phyloP scores from a whole-genome alignment of 2,888 invertebrate genomes.

The Drosophila peninsularis region DNA sequence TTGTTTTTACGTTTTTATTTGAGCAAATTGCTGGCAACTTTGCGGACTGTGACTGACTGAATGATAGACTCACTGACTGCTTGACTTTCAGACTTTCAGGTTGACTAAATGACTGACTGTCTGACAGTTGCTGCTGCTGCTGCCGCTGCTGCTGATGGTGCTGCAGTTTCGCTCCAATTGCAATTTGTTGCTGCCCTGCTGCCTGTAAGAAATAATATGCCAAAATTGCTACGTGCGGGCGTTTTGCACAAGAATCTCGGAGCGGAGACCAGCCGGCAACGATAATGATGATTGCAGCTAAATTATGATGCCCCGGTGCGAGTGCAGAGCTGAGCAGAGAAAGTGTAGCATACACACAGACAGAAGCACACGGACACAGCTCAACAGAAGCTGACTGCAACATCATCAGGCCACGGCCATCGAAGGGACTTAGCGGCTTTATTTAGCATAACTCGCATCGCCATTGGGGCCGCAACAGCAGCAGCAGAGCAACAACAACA shows the following conservation, averaged over 20 bases:
- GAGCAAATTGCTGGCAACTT: slow-evolving; percentile 81
- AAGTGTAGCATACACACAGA: slow-evolving; percentile 64
- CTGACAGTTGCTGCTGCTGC: slow-evolving; percentile 62
- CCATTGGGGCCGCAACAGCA: slow-evolving; percentile 48
- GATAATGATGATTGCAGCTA: slow-evolving; percentile 84
- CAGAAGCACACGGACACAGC: slow-evolving; percentile 34
- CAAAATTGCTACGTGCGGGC: slow-evolving; percentile 78
- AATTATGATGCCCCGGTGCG: slow-evolving; percentile 80
- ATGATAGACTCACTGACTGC: slow-evolving; percentile 77
- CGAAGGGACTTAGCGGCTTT: slow-evolving; percentile 50
- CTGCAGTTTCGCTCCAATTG: slow-evolving; percentile 51
- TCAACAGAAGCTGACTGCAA: slow-evolving; percentile 78
- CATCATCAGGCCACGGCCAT: slow-evolving; percentile 61
- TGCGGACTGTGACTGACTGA: slow-evolving; percentile 76
- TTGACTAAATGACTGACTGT: slow-evolving; percentile 74
- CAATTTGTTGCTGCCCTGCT: slow-evolving; percentile 52
- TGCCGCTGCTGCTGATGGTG: slow-evolving; percentile 28
- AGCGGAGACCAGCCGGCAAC: slow-evolving; percentile 59
- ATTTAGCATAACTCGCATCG: slow-evolving; percentile 66
- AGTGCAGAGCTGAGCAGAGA: slow-evolving; percentile 53
- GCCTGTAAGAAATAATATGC: slow-evolving; percentile 45
- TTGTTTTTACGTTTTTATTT: slow-evolving; percentile 80
- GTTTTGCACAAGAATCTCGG: slow-evolving; percentile 67
- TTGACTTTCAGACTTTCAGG: slow-evolving; percentile 59
- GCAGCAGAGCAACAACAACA: slow-evolving; percentile 34